Percentiles rank a stretch among this genome's conserved stretches.
Conservation (phyloP, 2,888 invertebrate genomes). For the Oegoconia quadripuncta region DNA sequence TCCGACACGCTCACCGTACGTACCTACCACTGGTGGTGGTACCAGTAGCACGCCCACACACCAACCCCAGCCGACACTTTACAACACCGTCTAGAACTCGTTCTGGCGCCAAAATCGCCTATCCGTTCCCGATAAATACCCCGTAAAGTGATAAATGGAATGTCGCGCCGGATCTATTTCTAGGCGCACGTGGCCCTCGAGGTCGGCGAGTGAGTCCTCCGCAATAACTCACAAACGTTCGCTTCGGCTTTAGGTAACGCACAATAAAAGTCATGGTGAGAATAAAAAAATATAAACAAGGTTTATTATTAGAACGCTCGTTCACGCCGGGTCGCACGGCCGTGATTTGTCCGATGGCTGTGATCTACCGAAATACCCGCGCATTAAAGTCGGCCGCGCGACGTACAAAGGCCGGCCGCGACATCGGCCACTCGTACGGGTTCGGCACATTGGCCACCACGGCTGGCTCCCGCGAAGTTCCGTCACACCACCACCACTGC, state of each 20-base stretch:
- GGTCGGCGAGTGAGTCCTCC: slow-evolving; percentile 49
- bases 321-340: slow-evolving; percentile 75
- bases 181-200: slow-evolving; percentile 72
- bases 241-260: slow-evolving; percentile 29
- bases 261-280: slow-evolving; percentile 59
- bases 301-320: slow-evolving; percentile 76
- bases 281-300: slow-evolving; percentile 77
- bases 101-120: slow-evolving; percentile 49
- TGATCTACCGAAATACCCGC: slow-evolving; percentile 76
- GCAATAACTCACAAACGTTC: slow-evolving; percentile 31
- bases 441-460: slow-evolving; percentile 40
- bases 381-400: slow-evolving; percentile 58
- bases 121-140: slow-evolving; percentile 38
- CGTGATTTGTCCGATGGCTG: slow-evolving; percentile 74
- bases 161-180: slow-evolving; percentile 55
- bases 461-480: slow-evolving; percentile 18
- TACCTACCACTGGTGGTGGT: slow-evolving; percentile 32
- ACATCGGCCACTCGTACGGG: slow-evolving; percentile 40
- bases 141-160: slow-evolving; percentile 33
- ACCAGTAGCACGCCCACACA: slow-evolving; percentile 21
- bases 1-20: slow-evolving; percentile 74
- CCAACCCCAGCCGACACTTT: slow-evolving; percentile 24
- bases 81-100: slow-evolving; percentile 39
- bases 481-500: slow-evolving; percentile 10
- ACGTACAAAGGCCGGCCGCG: slow-evolving; percentile 54